Conservation (phyloP, 2,888 invertebrate species). For the Hyposoter dolosus region DNA sequence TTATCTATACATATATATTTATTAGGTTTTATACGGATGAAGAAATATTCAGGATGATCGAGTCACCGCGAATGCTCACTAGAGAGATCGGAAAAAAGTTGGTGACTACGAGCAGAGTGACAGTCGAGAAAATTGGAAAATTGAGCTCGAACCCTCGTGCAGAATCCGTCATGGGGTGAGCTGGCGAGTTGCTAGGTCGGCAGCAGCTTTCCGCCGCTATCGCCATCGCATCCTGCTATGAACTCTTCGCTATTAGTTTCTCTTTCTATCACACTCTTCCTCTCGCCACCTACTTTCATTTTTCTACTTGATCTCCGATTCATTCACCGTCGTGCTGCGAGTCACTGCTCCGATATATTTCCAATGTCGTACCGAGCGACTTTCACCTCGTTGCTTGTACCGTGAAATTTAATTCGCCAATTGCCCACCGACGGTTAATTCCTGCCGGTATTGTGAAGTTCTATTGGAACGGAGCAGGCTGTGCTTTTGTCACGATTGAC, state of each 20-base stretch:
- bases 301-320: constrained; percentile 51
- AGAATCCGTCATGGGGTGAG: constrained; percentile 70
- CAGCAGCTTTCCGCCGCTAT: constrained; percentile 39
- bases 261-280: constrained; percentile 11
- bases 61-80: constrained; percentile 45
- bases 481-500: not conserved
- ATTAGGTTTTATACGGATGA: constrained; percentile 60
- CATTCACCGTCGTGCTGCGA: constrained; percentile 33
- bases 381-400: constrained; percentile 52
- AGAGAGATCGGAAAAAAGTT: constrained; percentile 45
- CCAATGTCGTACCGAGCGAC: constrained; percentile 37
- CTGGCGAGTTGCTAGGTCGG: constrained; percentile 38
- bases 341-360: constrained; percentile 47
- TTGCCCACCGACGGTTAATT: constrained; percentile 62
- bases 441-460: not conserved
- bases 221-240: constrained; percentile 31
- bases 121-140: constrained; percentile 82
- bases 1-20: constrained; percentile 9
- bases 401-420: constrained; percentile 66
- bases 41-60: constrained; percentile 78
- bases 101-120: constrained; percentile 77
- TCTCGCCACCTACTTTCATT: constrained; percentile 17
- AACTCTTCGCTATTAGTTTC: constrained; percentile 6
- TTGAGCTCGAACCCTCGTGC: constrained; percentile 77
- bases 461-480: constrained; percentile 37